These are phyloP conservation scores for Channa maculata DNA, from an alignment of 2,113 vertebrate genomes.

Conservation along the genomic window DNA sequence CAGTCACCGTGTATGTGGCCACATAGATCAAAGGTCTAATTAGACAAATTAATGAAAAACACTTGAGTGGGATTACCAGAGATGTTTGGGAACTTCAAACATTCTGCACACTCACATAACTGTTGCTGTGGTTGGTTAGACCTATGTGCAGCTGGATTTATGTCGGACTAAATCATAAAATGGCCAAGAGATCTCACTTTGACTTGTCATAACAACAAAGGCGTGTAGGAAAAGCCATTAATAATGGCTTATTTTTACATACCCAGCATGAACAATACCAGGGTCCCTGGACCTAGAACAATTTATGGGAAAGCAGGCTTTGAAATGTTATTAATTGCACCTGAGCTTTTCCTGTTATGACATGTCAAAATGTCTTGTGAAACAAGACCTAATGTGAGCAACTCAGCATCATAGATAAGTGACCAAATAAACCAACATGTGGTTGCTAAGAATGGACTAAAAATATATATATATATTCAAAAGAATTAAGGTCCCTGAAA, in stretches of 20 bases:
- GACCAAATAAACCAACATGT: neutral
- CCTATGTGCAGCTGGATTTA: too few species aligned
- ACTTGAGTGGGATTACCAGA: too few species aligned
- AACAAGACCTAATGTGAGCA: neutral
- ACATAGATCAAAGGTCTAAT: neutral
- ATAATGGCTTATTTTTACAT: too few species aligned
- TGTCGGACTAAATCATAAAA: too few species aligned
- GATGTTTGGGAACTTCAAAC: too few species aligned
- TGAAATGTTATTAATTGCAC: neutral
- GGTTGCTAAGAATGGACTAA: neutral
- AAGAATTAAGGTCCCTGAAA: neutral
- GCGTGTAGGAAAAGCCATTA: neutral
- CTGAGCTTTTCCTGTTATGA: neutral
- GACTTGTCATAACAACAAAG: neutral
- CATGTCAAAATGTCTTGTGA: constrained; percentile 8
- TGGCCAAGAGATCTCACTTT: too few species aligned
- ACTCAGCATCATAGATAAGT: neutral
- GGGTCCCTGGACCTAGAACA: neutral
- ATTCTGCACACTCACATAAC: too few species aligned
- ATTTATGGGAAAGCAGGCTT: neutral
- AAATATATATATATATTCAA: neutral
- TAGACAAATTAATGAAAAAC: neutral
- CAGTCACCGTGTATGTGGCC: neutral
- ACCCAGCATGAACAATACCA: neutral
- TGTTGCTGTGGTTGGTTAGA: too few species aligned